phyloP scores from a whole-genome alignment of 2,797 vertebrate genomes.

The Hirundo rustica region DNA sequence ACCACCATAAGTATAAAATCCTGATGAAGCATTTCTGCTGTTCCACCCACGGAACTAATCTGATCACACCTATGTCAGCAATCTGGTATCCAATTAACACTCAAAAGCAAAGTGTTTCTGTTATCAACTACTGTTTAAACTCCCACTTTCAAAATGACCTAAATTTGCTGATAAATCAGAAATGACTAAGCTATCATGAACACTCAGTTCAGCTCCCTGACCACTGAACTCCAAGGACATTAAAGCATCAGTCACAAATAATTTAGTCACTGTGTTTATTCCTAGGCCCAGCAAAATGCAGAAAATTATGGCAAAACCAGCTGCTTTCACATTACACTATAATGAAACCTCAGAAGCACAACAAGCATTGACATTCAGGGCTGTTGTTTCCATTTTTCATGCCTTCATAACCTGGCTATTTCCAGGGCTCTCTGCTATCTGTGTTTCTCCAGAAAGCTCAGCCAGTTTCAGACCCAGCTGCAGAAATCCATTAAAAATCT shows the following conservation, averaged over 20 bases:
- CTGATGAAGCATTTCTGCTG: constrained; percentile 13
- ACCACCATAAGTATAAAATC: not conserved
- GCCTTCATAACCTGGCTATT: constrained; percentile 50
- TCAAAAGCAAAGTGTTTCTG: not conserved
- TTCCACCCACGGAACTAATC: not conserved
- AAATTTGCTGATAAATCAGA: constrained; percentile 45
- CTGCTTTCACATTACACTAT: not conserved
- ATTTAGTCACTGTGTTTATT: constrained; percentile 9
- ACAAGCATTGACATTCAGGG: not conserved
- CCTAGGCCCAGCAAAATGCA: not conserved
- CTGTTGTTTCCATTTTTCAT: not conserved
- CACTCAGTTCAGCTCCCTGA: not conserved
- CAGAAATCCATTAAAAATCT: constrained; percentile 51
- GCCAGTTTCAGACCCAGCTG: constrained; percentile 32
- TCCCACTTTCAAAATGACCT: constrained; percentile 18
- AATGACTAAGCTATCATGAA: not conserved
- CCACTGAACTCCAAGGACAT: constrained; percentile 13
- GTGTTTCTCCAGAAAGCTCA: constrained; percentile 6
- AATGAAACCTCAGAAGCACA: not conserved
- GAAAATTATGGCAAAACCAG: not conserved
- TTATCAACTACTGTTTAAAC: constrained; percentile 11
- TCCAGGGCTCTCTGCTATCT: constrained; percentile 30
- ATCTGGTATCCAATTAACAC: constrained; percentile 7
- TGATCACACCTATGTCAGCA: constrained; percentile 24
- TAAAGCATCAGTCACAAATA: constrained; percentile 14